A percentile compares a stretch with the other conserved stretches of the same genome.
These are phyloP conservation scores for Chelidonichthys spinosus DNA, from an alignment of 2,797 vertebrate species.

Conservation along the genomic window DNA sequence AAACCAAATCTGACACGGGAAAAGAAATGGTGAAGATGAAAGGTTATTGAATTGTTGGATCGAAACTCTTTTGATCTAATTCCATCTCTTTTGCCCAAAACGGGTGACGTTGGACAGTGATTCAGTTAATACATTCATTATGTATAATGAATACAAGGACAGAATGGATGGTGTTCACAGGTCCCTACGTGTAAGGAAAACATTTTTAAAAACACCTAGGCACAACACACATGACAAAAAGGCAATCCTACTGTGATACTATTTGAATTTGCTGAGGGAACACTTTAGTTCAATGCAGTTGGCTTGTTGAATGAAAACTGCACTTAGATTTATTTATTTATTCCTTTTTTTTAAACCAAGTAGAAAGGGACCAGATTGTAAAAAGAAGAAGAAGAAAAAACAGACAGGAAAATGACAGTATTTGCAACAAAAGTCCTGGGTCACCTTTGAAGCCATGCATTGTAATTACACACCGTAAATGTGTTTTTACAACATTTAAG, in stretches of 20 bases:
- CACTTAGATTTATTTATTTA: not conserved
- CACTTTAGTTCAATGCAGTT: not conserved
- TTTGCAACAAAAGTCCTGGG: not conserved
- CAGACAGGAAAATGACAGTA: not conserved
- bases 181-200: not conserved
- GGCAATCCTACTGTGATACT: not conserved
- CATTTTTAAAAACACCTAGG: not conserved
- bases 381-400: not conserved
- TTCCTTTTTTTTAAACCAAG: not conserved
- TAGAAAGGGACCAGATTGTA: not conserved
- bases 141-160: not conserved
- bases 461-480: not conserved
- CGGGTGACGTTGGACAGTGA: not conserved
- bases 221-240: not conserved
- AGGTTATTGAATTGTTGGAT: not conserved
- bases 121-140: not conserved
- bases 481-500: not conserved
- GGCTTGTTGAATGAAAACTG: not conserved
- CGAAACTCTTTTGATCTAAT: slow-evolving; percentile 4
- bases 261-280: not conserved
- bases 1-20: not conserved
- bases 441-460: not conserved
- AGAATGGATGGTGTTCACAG: not conserved
- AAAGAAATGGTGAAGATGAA: not conserved
- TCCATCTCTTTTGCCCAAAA: not conserved